Base-by-base conservation (phyloP, 2,113 vertebrate genomes). In the Elephantulus edwardii region DNA sequence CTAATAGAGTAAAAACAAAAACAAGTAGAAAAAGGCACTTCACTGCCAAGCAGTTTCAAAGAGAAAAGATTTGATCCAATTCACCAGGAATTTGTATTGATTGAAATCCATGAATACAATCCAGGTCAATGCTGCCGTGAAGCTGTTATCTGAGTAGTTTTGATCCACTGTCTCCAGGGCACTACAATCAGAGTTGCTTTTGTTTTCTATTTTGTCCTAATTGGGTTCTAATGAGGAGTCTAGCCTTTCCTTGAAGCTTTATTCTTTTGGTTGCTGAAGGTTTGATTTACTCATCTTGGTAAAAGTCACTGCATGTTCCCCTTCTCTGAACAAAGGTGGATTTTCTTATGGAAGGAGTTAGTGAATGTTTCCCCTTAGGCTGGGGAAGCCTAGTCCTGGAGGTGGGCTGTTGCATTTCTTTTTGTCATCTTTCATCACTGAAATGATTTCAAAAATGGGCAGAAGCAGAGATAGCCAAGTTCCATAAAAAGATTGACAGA, bases 291-390 rank as follows among this genome's bases (percentile, higher is more conserved):
- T 86, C 16, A 8, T 78, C 83, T n/a, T 3, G 26, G 56, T 46
- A 40, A 84, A 93, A 89, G 60, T 72, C 38, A 9, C 58, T 30
- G 66, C 54, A 62, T 71, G 76, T 77, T 94, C 28, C 48, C 62
- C 42, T 75, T 77, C 81, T 84, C 60, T 50, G 38, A 92, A 90
- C 83, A 92, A 88, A 93, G 84, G 64, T 74, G 83, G 58, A 94
- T 94, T 94, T 91, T 89, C 91, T 38, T 48, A 82, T 80, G 86
- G 91, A 92, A 89, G 83, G 85, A 52, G 35, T 38, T 35, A 11
- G 22, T 42, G 58, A 86, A 19, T n/a, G 5, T 75, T 75, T 81
- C 68, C 75, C 91, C 70, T 50, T 19, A 68, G 78, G 60, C 22
- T 72, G 14, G 14, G 56, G 30, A 54, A n/a, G 60, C 68, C 66